Percentiles rank a stretch among this genome's conserved stretches.
phyloP scores from a whole-genome alignment of 37 sponge, comb jelly and placozoan species.

The Trichoplax adhaerens region DNA sequence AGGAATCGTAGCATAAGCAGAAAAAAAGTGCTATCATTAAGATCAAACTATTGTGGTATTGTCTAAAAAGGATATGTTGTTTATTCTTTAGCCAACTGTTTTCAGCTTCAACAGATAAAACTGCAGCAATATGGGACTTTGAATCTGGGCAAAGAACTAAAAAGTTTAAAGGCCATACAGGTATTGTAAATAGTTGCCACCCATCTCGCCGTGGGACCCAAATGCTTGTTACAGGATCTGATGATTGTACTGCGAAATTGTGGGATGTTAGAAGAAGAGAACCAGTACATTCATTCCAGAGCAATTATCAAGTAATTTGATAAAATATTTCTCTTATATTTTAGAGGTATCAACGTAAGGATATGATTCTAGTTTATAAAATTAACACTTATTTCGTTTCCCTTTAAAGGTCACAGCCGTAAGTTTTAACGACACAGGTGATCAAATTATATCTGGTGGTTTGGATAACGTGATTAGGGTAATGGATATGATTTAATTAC shows the following conservation, averaged over 20 bases:
- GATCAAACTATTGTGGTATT: too few species aligned
- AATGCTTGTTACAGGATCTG: conserved; percentile 66
- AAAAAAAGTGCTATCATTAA: too few species aligned
- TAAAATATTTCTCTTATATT: too few species aligned
- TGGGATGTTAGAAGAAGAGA: conserved; percentile 5
- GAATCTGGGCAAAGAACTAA: conserved; percentile 62
- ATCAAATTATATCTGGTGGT: conserved; percentile 75
- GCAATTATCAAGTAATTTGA: neutral
- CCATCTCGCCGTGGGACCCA: conserved; percentile 38
- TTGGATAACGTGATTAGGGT: conserved; percentile 79
- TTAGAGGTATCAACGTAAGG: too few species aligned
- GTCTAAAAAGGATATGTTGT: too few species aligned
- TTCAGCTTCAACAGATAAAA: conserved; percentile 71
- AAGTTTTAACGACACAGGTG: conserved; percentile 57
- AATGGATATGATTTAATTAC: neutral
- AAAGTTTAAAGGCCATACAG: conserved; percentile 80
- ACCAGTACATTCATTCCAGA: neutral
- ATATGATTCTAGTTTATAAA: too few species aligned
- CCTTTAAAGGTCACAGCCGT: conserved; percentile 62
- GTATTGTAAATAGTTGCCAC: conserved; percentile 74
- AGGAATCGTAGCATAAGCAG: too few species aligned
- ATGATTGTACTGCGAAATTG: conserved; percentile 85
- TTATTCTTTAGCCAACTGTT: conserved; percentile 29
- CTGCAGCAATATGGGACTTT: conserved; percentile 81
- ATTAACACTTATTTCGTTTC: too few species aligned